These are phyloP conservation scores for Bombyx mori DNA, from an alignment of 1,140 invertebrate genomes.

Conservation along the genomic window DNA sequence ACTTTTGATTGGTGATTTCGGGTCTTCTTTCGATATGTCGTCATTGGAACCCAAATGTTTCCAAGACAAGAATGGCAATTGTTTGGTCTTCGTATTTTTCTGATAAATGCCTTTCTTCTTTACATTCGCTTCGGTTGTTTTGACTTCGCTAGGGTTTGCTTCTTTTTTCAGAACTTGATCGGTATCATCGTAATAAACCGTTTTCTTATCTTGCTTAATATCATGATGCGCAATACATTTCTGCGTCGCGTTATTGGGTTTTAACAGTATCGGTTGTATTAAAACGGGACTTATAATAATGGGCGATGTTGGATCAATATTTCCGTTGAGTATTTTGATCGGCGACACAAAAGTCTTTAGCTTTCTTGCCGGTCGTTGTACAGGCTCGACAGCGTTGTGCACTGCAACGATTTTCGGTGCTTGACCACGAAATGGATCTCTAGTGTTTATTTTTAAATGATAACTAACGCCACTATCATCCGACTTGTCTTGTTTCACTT, in stretches of 20 bases:
- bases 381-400: constrained; percentile 6
- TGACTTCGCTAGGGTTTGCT: constrained; percentile 6
- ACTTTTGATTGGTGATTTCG: constrained; percentile 21
- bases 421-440: constrained; percentile 9
- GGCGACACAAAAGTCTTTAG: constrained; percentile 45
- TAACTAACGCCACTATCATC: constrained; percentile 55
- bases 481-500: neutral
- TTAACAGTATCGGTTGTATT: constrained; percentile 51
- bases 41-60: constrained; percentile 34
- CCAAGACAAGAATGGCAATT: constrained; percentile 36
- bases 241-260: constrained; percentile 16
- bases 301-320: constrained; percentile 33
- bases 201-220: constrained; percentile 32
- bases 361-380: constrained; percentile 16
- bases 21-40: constrained; percentile 25
- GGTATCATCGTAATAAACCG: constrained; percentile 55
- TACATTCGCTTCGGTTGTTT: constrained; percentile 15
- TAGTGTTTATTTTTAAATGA: constrained; percentile 60
- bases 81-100: constrained; percentile 45
- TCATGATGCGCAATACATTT: constrained; percentile 6
- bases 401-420: constrained; percentile 7
- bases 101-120: constrained; percentile 46
- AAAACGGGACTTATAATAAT: constrained; percentile 55
- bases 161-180: constrained; percentile 41
- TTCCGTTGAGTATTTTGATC: constrained; percentile 40